Conservation (phyloP, 2,888 invertebrate species). For the Pharmacophagus antenor region DNA sequence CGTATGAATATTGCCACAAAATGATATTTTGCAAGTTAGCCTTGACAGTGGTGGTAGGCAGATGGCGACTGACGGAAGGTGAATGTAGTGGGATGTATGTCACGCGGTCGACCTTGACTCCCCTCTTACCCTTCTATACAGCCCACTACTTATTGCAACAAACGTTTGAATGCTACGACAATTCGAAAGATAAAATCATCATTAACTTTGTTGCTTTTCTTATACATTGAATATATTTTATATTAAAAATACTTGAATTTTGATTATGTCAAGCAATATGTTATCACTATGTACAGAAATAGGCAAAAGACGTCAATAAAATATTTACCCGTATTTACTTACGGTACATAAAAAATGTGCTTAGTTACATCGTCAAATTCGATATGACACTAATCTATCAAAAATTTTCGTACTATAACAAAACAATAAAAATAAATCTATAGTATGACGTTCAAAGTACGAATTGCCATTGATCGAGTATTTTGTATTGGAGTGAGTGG, state of each 20-base stretch:
- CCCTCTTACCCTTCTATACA: slow-evolving; percentile 59
- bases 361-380: neutral
- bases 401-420: neutral
- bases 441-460: slow-evolving; percentile 39
- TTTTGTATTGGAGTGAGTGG: slow-evolving; percentile 72
- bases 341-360: neutral
- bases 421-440: slow-evolving; percentile 35
- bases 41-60: slow-evolving; percentile 75
- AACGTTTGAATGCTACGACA: slow-evolving; percentile 5
- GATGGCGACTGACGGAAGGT: slow-evolving; percentile 71
- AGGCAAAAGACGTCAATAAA: no score
- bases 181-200: slow-evolving; percentile 7
- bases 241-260: neutral
- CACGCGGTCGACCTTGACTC: slow-evolving; percentile 73
- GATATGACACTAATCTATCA: neutral
- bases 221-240: neutral
- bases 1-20: slow-evolving; percentile 36
- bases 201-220: neutral
- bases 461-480: slow-evolving; percentile 56
- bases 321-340: neutral
- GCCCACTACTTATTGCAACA: slow-evolving; percentile 43
- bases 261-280: no score
- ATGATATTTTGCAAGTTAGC: slow-evolving; percentile 68
- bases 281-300: no score
- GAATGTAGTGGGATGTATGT: slow-evolving; percentile 75